Evolutionary conservation across 2,888 invertebrate genomes (phyloP).

Genomic region (Artemia sp.): DNA sequence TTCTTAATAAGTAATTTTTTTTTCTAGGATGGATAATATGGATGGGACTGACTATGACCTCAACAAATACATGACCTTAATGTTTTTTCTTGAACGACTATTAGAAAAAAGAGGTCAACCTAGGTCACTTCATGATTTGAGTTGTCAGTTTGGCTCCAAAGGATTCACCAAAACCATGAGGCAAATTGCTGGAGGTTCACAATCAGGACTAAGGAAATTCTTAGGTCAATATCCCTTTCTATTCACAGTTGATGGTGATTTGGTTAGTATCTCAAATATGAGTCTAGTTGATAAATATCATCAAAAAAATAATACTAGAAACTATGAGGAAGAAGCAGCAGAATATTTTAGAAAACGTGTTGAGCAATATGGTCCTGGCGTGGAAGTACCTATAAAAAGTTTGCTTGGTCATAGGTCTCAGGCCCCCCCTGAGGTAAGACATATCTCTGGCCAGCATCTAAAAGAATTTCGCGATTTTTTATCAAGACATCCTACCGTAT

Average conservation of each 20-base stretch:
- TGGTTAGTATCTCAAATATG: conserved; percentile 29
- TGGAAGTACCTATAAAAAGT: conserved; percentile 92
- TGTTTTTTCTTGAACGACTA: conserved; percentile 95
- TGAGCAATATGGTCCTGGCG: conserved; percentile 81
- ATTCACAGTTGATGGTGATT: conserved; percentile 81
- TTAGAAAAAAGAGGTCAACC: conserved; percentile 84
- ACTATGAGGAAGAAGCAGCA: conserved; percentile 89
- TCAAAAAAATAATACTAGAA: conserved; percentile 40
- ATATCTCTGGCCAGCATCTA: conserved; percentile 83
- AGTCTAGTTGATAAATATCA: conserved; percentile 22
- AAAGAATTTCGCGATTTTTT: conserved; percentile 85
- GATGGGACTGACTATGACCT: conserved; percentile 86
- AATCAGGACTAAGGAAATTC: conserved; percentile 91
- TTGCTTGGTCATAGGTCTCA: conserved; percentile 85
- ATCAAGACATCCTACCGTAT: conserved; percentile 61
- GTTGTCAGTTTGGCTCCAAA: conserved; percentile 97
- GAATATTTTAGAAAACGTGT: conserved; percentile 92
- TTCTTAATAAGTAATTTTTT: too few relatives aligned
- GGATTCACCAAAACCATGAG: conserved; percentile 98
- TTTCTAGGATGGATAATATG: conserved; percentile 37
- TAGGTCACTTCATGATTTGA: conserved; percentile 87
- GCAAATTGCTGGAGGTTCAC: conserved; percentile 73
- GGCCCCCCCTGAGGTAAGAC: conserved; percentile 88
- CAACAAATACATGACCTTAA: conserved; percentile 80
- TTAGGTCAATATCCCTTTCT: conserved; percentile 87